phyloP scores from a whole-genome alignment of 2,888 invertebrate genomes.

The Agrypnus murinus region DNA sequence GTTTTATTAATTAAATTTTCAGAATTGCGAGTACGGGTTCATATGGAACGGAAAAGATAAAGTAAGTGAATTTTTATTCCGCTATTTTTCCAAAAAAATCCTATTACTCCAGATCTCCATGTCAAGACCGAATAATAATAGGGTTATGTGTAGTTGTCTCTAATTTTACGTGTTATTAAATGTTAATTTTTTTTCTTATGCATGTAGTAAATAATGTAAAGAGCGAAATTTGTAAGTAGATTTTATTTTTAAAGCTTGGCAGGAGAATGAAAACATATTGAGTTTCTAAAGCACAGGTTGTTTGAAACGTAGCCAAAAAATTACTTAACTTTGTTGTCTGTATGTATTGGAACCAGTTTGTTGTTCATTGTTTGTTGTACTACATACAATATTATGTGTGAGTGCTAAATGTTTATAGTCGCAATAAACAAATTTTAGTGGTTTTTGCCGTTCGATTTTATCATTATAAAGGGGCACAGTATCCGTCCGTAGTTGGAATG shows the following conservation, averaged over 20 bases:
- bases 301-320: constrained; percentile 44
- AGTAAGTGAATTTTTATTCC: constrained; percentile 16
- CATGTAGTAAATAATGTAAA: not conserved
- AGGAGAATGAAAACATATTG: constrained; percentile 45
- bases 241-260: constrained; percentile 48
- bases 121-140: too few species aligned
- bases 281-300: constrained; percentile 36
- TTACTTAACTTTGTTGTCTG: constrained; percentile 30
- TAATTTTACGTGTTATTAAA: too few species aligned
- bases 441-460: constrained; percentile 26
- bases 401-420: constrained; percentile 14
- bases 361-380: constrained; percentile 19
- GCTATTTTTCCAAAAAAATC: not conserved
- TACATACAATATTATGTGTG: too few species aligned
- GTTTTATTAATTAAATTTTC: constrained; percentile 31
- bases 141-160: not conserved
- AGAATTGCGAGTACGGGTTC: constrained; percentile 31
- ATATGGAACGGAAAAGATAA: constrained; percentile 26
- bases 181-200: too few species aligned
- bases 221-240: constrained; percentile 31
- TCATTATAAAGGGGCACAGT: constrained; percentile 30
- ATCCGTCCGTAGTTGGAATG: constrained; percentile 33
- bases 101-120: too few species aligned
- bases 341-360: constrained; percentile 34
- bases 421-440: constrained; percentile 20